Base-by-base conservation (phyloP, 2,888 invertebrate genomes). In the Synergus japonicus region DNA sequence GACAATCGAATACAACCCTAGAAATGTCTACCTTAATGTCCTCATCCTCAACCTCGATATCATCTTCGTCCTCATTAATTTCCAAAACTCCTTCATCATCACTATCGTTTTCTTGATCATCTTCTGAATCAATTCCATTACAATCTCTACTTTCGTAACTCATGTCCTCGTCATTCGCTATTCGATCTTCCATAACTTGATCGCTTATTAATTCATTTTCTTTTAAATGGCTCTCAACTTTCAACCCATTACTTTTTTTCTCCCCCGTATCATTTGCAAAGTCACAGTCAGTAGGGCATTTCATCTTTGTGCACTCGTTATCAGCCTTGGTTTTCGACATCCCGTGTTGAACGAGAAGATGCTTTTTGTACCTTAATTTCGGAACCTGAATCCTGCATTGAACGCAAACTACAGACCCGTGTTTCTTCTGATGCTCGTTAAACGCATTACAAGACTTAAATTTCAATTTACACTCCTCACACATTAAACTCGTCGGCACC, bases 291-390 rank as follows among this genome's bases (percentile, higher is more conserved):
- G 15, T 79, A 10, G 79, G 44, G 58, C 81, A 43, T 64, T 78
- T 69, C 54, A 83, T 49, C 67, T 79, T 83, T 10, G 77, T 76
- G 2, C 83, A 77, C 41, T 83, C 84, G 4, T 83, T 82, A 15
- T 85, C 80, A 5, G 83, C 83, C 9, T 85, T 83, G 9, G 82
- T 81, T 65, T 86, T 85, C 0, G 87, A 85, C 80, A 87, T 83
- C 0, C 82, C 81, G 58, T 88, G 88, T n/a, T 85, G 83, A 18
- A 87, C 78, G 66, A 87, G 84, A 12, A 87, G 54, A 81, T 88
- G 88, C 15, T 80, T 82, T 29, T 77, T 78, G 29, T 84, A 82
- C 66, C 80, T 82, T 12, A 66, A 63, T 64, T 79, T 84, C 1
- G 82, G 37, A 1, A 86, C 63, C 73, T 84, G 83, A 10, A 77